Base-by-base conservation (phyloP, 1,140 invertebrate genomes). In the Drosophila watanabei region DNA sequence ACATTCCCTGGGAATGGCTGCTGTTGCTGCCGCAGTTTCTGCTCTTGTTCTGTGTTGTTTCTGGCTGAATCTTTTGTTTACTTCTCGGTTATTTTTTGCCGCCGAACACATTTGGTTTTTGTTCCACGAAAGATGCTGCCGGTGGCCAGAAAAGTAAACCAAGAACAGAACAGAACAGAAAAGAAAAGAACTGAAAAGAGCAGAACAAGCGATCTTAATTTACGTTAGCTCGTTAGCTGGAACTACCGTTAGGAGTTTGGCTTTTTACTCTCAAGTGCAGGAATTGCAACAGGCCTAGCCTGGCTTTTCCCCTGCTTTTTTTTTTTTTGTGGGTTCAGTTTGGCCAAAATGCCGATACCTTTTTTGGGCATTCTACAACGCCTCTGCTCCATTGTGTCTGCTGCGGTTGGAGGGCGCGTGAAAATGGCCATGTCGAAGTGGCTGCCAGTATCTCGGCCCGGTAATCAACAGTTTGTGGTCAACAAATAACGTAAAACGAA, bases 381-480 rank as follows among this genome's bases (percentile, higher is more conserved):
- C 85, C 86, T 88, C 78, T 89, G 84, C 69, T 63, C 63, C 81
- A 81, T 84, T 88, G 84, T 76, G 85, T 69, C 72, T 58, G 51
- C 48, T 81, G 64, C 64, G 51, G 56, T 78, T 72, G 39, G 65
- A 88, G 85, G 85, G 85, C 85, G 85, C 85, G 85, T 89, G 85
- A 88, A 88, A 88, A 90, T 84, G 85, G 69, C 82, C 80, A 81
- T 86, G 70, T 79, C 54, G 35, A 48, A 43, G 39, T 49, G 33
- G 28, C 43, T 66, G 39, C 72, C 65, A 79, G 62, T 88, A 85
- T 90, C 82, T 66, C 68, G 37, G 68, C 45, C 66, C 64, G 86
- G 85, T 90, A 90, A 90, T 90, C 86, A 90, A 90, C 86, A 82
- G 89, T 90, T 90, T 82, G 86, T 90, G 86, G 86, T 90, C 86